Evolutionary conservation across 2,888 invertebrate species (phyloP), one percentile per base, ranked within the genome.

Genomic region (Ischnura elegans): DNA sequence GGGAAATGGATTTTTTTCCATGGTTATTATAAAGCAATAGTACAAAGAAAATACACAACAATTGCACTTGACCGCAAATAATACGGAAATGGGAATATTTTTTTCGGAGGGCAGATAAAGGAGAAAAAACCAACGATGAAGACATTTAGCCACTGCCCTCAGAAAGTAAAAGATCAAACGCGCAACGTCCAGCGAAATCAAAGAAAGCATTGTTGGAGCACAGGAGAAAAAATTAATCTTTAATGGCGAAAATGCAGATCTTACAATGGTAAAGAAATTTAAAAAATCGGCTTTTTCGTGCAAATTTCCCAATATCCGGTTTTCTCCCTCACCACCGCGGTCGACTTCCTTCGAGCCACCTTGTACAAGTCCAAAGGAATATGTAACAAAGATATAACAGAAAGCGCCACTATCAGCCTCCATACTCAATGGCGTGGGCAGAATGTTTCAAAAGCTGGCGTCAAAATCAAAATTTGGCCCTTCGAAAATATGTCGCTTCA

Each of bases 221-320:
- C 1, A 76, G 29, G 29, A 76, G 13, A 8, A 76, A 29, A 76
- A 76, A 36, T 29, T 10, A 36, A 76, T 36, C 36, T 76, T 76
- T 2, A 76, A 76, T 76, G 76, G 76, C 2, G 29, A 76, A 76
- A 76, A 76, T 36, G 16, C 5, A 36, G 36, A n/a, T 61, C 61
- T 61, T 61, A 2, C 36, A 36, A 4, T 36, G 36, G 36, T 8
- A 13, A 76, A 36, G 13, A 13, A 36, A 76, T 36, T 36, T 36
- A 76, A 76, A 61, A n/a, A 25, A 76, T 10, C 76, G 36, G 76
- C 76, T 36, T 10, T 76, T 76, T 36, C 36, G 29, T 76, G 76
- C 36, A 36, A 76, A 76, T 76, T 76, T 76, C 76, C 16, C 76
- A 76, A 76, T 76, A 76, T 36, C 76, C 76, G 29, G 25, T 76